Conservation (phyloP, 2,797 vertebrate genomes). For the Nyctibius grandis region DNA sequence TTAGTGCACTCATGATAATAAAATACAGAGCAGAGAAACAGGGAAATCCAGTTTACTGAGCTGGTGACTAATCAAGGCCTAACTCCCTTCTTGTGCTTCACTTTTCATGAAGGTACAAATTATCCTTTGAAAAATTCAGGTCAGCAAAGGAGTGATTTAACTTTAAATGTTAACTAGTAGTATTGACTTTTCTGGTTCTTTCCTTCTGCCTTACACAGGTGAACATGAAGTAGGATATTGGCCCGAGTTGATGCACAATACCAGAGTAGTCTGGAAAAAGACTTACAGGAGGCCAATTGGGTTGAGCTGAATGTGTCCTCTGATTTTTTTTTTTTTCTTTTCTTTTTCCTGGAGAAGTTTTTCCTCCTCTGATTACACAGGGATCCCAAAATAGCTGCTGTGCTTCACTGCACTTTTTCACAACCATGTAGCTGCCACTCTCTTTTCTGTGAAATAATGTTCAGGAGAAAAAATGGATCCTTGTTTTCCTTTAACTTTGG, state of each 20-base stretch:
- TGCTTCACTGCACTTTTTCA: background rate
- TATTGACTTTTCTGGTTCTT: background rate
- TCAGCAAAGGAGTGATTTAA: background rate
- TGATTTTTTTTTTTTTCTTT: too few relatives aligned
- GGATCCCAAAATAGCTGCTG: background rate
- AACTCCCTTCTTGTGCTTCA: background rate
- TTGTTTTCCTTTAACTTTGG: background rate
- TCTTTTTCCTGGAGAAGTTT: background rate
- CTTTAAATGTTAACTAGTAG: background rate
- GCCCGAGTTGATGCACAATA: background rate
- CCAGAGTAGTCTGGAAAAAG: background rate
- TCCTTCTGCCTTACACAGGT: background rate
- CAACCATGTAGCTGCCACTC: background rate
- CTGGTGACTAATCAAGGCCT: background rate
- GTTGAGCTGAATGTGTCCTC: background rate
- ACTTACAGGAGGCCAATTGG: rapidly evolving
- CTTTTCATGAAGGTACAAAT: background rate
- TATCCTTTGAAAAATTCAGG: background rate
- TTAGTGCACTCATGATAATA: background rate
- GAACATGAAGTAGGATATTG: background rate
- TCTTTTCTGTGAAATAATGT: background rate
- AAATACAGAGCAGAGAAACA: background rate
- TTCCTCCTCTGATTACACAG: background rate
- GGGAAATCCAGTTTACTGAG: background rate
- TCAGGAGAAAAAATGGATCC: background rate